Base-by-base conservation (phyloP, 2,888 invertebrate species). In the Troides helena region DNA sequence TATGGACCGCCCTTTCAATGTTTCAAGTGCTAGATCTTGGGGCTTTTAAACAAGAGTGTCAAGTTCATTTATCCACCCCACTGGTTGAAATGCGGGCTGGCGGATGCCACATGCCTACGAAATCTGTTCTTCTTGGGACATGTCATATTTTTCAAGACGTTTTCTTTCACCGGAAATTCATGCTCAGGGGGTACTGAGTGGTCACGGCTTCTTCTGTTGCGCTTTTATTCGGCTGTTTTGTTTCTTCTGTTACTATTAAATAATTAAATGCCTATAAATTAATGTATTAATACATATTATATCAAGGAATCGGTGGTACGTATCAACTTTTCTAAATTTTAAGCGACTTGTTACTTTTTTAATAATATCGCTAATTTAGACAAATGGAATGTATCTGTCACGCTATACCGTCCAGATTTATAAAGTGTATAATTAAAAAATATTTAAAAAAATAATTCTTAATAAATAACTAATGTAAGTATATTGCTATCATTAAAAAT, bases 401-500 rank as follows among this genome's bases (percentile, higher is more conserved):
- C 36, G 25, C 62, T 50, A 59, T 25, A 66, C 23, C 36, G 50
- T 46, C 23, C 62, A 58, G 64, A 62, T 50, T 66, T 59, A 59
- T 62, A 58, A 6, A 66, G 56, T 14, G 21, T 23, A 62, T 62
- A 30, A 57, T 61, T 56, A 66, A 66, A 66, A 59, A 46, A 46
- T 46, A 66, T n/a, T 46, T 65, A 65, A 66, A 23, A 58, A 70
- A 66, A 63, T 39, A 67, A 70, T 63, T 39, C 25, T 67, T 66
- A 70, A 67, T 18, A 66, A 70, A 67, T 62, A 62, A 67, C 56
- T 59, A 36, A 63, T 68, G 59, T 50, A 59, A 59, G 17, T 68
- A 46, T 59, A 58, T 62, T n/a, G 53, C 56, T 62, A 69, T 39
- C 59, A 66, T 62, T 66, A 67, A 70, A 66, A 70, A n/a, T 70